Conservation (phyloP, 2,888 invertebrate genomes). For the Drosophila recens region DNA sequence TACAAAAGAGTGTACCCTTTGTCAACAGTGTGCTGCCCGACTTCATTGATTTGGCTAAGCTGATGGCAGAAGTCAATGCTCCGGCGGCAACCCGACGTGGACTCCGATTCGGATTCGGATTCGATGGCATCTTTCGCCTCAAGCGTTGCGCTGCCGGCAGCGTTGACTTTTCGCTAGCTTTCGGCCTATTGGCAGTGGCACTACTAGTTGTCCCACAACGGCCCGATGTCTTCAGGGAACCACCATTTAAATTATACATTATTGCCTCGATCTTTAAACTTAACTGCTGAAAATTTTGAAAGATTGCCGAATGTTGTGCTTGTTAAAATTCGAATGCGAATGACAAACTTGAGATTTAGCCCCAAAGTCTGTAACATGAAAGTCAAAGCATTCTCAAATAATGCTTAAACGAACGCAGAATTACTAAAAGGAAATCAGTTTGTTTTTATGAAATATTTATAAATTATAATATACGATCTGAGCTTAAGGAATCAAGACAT, state of each 20-base stretch:
- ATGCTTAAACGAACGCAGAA: not conserved
- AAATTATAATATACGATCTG: too few relatives aligned
- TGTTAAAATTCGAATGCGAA: conserved; percentile 1
- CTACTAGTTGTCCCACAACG: not conserved
- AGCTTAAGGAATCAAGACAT: too few relatives aligned
- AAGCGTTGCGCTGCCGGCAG: not conserved
- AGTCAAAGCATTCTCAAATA: conserved; percentile 9
- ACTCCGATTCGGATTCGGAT: not conserved
- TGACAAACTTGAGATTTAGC: not conserved
- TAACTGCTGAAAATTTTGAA: conserved; percentile 41
- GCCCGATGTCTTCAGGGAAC: conserved; percentile 14
- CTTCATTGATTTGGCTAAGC: not conserved
- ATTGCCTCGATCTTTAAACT: conserved; percentile 41
- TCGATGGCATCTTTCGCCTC: conserved; percentile 15
- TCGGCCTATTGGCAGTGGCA: not conserved
- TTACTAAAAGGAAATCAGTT: not conserved
- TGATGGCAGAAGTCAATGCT: conserved; percentile 19
- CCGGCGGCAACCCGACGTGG: conserved; percentile 30
- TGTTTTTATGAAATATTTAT: too few relatives aligned
- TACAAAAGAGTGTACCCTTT: conserved; percentile 18
- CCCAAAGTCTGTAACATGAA: not conserved
- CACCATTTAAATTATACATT: conserved; percentile 36
- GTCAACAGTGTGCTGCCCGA: conserved; percentile 13
- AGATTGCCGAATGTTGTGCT: conserved; percentile 24
- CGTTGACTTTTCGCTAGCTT: not conserved